Evolutionary conservation across 2,888 invertebrate genomes (phyloP).

Genomic region (Cinara cedri): DNA sequence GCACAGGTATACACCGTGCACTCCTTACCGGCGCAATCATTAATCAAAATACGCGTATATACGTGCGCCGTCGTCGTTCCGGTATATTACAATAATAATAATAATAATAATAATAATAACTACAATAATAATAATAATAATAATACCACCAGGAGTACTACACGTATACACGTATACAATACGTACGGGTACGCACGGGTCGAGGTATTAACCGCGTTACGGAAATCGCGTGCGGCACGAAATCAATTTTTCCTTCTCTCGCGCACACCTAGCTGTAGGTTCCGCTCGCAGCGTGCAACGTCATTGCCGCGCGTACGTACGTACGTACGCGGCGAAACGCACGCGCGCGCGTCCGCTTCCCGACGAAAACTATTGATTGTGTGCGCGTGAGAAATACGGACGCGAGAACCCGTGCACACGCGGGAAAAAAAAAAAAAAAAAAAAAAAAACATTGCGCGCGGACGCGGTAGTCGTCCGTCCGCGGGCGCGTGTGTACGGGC

Average conservation of each 20-base stretch:
- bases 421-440: too few relatives aligned
- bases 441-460: too few relatives aligned
- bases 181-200: slow-evolving; percentile 29
- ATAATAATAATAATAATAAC: too few relatives aligned
- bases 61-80: slow-evolving; percentile 24
- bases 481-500: too few relatives aligned
- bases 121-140: slow-evolving; percentile 7
- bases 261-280: too few relatives aligned
- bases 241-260: slow-evolving; percentile 52
- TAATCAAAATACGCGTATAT: slow-evolving; percentile 30
- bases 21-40: slow-evolving; percentile 28
- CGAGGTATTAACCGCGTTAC: slow-evolving; percentile 36
- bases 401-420: slow-evolving; percentile 34
- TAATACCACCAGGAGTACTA: not conserved
- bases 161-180: not conserved
- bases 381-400: slow-evolving; percentile 48
- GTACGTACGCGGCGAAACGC: not conserved
- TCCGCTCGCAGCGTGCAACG: too few relatives aligned
- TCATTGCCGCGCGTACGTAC: not conserved
- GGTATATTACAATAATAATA: slow-evolving; percentile 30
- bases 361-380: slow-evolving; percentile 42
- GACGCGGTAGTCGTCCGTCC: too few relatives aligned
- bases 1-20: not conserved
- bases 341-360: not conserved
- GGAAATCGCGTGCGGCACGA: slow-evolving; percentile 53